A percentile compares a stretch with the other conserved stretches of the same genome.
Conservation (phyloP, 2,113 vertebrate genomes). For the Anolis carolinensis region DNA sequence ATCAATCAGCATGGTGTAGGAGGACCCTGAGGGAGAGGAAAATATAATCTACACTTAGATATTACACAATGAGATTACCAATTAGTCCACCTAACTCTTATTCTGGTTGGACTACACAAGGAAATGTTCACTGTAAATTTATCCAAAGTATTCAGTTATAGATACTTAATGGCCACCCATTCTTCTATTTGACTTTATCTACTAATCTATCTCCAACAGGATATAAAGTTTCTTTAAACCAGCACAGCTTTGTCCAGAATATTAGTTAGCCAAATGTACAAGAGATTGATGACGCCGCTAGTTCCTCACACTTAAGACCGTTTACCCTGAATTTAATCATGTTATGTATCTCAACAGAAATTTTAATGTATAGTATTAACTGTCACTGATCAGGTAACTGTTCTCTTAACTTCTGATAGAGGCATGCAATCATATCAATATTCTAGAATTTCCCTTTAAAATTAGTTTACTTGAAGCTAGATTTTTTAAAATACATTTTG, state of each 20-base stretch:
- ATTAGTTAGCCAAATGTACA: background rate
- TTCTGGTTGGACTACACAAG: background rate
- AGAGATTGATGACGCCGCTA: background rate
- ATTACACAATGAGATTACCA: background rate
- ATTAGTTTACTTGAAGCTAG: background rate
- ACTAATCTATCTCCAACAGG: background rate
- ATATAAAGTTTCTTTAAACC: background rate
- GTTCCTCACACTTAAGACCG: too few species aligned
- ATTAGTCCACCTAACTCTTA: background rate
- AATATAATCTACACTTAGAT: background rate
- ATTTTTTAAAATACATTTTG: background rate
- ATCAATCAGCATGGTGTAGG: too few species aligned
- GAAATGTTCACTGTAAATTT: background rate
- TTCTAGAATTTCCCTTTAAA: background rate
- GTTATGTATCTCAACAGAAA: too few species aligned
- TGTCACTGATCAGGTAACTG: too few species aligned
- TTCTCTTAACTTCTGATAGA: too few species aligned
- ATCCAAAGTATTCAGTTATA: background rate
- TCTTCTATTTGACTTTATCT: background rate
- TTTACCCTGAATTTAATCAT: too few species aligned
- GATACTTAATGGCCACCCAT: background rate
- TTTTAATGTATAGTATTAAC: too few species aligned
- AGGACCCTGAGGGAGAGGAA: too few species aligned
- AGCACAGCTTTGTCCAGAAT: background rate
- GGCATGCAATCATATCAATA: background rate